Evolutionary conservation across 2,797 vertebrate species (phyloP).

Genomic region (Manis pentadactyla): DNA sequence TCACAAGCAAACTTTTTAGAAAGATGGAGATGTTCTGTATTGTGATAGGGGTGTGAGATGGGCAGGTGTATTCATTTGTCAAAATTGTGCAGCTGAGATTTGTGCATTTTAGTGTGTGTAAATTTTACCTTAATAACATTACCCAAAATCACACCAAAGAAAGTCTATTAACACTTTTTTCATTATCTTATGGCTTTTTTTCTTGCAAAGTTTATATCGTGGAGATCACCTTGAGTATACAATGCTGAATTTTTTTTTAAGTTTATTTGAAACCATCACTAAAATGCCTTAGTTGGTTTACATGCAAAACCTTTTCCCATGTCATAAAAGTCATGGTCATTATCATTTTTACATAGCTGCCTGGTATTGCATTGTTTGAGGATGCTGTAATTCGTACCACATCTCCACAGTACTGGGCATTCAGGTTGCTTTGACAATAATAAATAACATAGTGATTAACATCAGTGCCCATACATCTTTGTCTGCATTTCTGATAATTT

Average conservation of each 20-base stretch:
- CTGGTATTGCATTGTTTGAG: neutral
- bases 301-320: neutral
- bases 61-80: neutral
- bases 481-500: conserved; percentile 60
- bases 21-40: neutral
- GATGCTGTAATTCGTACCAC: neutral
- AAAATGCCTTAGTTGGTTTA: neutral
- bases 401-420: neutral
- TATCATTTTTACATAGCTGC: neutral
- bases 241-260: neutral
- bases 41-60: neutral
- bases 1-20: neutral
- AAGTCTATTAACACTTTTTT: neutral
- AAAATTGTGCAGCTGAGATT: neutral
- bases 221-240: neutral
- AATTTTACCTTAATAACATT: neutral
- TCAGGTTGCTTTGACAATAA: conserved; percentile 22
- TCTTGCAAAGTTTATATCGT: neutral
- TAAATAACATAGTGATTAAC: conserved; percentile 50
- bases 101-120: neutral
- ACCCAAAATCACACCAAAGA: neutral
- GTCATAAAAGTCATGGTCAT: neutral
- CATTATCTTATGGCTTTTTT: neutral
- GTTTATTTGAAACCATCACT: neutral
- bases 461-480: conserved; percentile 22